Conservation (phyloP, 2,888 invertebrate species). For the Physocephala rufipes region DNA sequence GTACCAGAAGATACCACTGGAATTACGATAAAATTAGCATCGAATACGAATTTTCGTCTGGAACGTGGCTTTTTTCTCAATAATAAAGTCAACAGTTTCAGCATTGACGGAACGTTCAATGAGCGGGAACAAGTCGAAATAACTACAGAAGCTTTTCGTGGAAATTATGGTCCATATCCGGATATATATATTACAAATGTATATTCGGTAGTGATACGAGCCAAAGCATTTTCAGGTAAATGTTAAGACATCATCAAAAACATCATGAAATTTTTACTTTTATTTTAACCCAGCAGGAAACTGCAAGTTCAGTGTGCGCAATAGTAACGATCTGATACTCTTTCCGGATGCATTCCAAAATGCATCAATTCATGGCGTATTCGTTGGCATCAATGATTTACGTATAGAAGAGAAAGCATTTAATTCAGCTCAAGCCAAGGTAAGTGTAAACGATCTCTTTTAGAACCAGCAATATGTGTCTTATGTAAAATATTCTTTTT, state of each 20-base stretch:
- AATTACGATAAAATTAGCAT: constrained; percentile 53
- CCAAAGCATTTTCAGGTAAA: constrained; percentile 59
- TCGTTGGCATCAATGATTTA: constrained; percentile 55
- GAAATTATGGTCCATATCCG: constrained; percentile 58
- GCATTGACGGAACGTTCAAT: constrained; percentile 52
- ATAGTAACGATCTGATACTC: constrained; percentile 54
- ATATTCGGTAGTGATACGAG: constrained; percentile 55
- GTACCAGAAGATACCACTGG: constrained; percentile 53
- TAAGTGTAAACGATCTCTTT: too few relatives aligned
- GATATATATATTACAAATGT: constrained; percentile 58
- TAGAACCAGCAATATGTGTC: too few relatives aligned
- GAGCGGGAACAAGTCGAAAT: constrained; percentile 60
- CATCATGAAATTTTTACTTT: not conserved
- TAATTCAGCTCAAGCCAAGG: constrained; percentile 56
- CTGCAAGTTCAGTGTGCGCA: constrained; percentile 57
- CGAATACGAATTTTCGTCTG: constrained; percentile 52
- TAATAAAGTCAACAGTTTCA: constrained; percentile 58
- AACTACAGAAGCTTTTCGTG: constrained; percentile 54
- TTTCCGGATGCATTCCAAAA: constrained; percentile 58
- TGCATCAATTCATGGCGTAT: constrained; percentile 56
- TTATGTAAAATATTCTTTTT: constrained; percentile 21
- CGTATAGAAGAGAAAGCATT: constrained; percentile 59
- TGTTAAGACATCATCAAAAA: not conserved
- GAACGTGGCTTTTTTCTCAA: constrained; percentile 55
- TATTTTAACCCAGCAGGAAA: constrained; percentile 51